A percentile compares a stretch with the other conserved stretches of the same genome.
These are phyloP conservation scores for Canis aureus DNA, from an alignment of 2,113 vertebrate genomes.

Conservation along the genomic window DNA sequence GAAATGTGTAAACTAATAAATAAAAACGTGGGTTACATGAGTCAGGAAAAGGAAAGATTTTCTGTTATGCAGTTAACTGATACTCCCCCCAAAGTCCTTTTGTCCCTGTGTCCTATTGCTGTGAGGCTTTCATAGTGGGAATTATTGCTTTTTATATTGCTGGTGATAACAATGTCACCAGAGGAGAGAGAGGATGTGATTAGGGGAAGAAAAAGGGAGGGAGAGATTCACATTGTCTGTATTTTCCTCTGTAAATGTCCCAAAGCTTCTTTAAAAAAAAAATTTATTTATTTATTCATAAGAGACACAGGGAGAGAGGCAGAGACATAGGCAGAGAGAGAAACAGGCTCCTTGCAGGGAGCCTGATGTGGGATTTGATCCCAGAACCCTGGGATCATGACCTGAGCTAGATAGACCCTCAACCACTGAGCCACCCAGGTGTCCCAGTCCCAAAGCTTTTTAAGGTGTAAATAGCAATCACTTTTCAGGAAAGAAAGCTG, in stretches of 20 bases:
- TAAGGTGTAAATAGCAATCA: background rate
- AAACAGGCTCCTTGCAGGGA: too few relatives aligned
- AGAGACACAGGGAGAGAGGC: too few relatives aligned
- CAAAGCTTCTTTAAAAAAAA: background rate
- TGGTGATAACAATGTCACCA: background rate
- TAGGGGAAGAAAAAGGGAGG: background rate
- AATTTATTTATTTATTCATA: too few relatives aligned
- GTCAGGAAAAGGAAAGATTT: background rate
- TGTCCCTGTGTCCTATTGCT: background rate
- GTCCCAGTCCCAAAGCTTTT: background rate
- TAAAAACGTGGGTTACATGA: background rate
- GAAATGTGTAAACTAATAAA: background rate
- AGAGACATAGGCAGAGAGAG: too few relatives aligned
- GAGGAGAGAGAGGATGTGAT: conserved; percentile 14
- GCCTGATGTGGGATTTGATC: too few relatives aligned
- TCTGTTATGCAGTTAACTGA: background rate
- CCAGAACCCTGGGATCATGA: too few relatives aligned
- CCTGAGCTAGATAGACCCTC: too few relatives aligned
- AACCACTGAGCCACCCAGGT: too few relatives aligned
- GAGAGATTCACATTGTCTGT: background rate
- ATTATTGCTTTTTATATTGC: conserved; percentile 32
- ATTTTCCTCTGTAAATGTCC: conserved; percentile 15
- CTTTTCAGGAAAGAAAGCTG: conserved; percentile 24
- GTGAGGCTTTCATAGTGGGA: background rate
- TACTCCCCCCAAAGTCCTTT: background rate